phyloP scores from a whole-genome alignment of 1,140 invertebrate species.

The Drosophila leontia region DNA sequence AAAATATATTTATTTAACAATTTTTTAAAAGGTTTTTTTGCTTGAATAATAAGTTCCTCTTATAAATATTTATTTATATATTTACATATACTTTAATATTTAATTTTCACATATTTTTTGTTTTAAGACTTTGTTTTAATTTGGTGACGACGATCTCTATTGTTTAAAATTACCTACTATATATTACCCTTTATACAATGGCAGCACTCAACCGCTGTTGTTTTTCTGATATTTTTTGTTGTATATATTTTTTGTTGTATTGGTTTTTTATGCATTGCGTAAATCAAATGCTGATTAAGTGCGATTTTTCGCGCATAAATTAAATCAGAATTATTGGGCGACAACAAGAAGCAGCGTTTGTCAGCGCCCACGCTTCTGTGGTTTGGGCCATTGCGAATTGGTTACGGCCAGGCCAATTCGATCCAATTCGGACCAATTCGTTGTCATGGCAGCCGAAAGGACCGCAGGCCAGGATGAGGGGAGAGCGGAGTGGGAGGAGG shows the following conservation, averaged over 20 bases:
- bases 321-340: constrained; percentile 71
- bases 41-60: too few species aligned
- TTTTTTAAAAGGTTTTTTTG: too few species aligned
- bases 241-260: neutral
- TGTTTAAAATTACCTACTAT: constrained; percentile 5
- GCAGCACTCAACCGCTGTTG: neutral
- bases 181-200: constrained; percentile 6
- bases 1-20: too few species aligned
- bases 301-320: constrained; percentile 74
- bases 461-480: neutral
- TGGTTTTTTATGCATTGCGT: constrained; percentile 32
- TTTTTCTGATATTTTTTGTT: neutral
- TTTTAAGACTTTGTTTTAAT: neutral
- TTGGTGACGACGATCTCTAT: neutral
- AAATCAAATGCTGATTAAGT: constrained; percentile 81
- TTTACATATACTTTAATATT: too few species aligned
- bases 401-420: constrained; percentile 26
- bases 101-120: too few species aligned
- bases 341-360: constrained; percentile 28
- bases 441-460: constrained; percentile 18
- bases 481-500: neutral
- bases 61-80: too few species aligned
- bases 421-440: constrained; percentile 16
- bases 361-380: constrained; percentile 38
- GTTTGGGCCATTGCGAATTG: constrained; percentile 34